Base-by-base conservation (phyloP, 2,113 vertebrate genomes). In the Ictalurus punctatus region DNA sequence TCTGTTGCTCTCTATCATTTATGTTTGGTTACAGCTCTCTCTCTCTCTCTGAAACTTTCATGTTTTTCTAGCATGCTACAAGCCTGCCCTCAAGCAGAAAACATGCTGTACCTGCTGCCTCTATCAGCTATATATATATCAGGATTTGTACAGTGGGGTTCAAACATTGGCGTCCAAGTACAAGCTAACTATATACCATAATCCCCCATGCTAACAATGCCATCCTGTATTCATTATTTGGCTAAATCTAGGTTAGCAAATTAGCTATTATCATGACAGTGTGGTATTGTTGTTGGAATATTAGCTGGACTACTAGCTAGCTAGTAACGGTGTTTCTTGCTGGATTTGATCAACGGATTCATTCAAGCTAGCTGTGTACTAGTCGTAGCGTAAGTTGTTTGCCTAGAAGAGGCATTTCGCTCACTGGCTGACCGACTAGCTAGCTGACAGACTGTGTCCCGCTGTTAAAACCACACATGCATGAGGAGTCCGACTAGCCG, bases 1-100 rank as follows among this genome's bases (percentile, higher is more conserved):
- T 83, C 69, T 65, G 59, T 69, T n/a, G 16, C 83, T 87, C 37
- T 82, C 67, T 76, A 81, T 67, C 84, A 59, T 83, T 54, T 85
- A 74, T 87, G 61, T 52, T 87, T 86, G 27, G 27, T 71, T 74
- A 71, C 86, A 89, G n/a, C 59, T 87, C 63, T 89, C 63, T 89
- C 40, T 44, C 79, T 78, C 58, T 61, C 59, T 87, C 63, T 89
- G 44, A 84, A 87, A 81, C 85, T 79, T 76, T 91, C 79, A 61
- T 83, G 84, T 54, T 76, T 12, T 61, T 86, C 56, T 84, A 21
- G n/a, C 21, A 79, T 84, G 48, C 12, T 58, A 71, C 84, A 71
- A 58, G 73, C 27, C 30, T 69, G 30, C 23, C 73, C 54, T 44
- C n/a, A 44, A 61, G 86, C 58, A 10, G 34, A 56, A 71, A 69